Conservation (phyloP, 2,113 vertebrate species). For the Trichomycterus rosablanca region DNA sequence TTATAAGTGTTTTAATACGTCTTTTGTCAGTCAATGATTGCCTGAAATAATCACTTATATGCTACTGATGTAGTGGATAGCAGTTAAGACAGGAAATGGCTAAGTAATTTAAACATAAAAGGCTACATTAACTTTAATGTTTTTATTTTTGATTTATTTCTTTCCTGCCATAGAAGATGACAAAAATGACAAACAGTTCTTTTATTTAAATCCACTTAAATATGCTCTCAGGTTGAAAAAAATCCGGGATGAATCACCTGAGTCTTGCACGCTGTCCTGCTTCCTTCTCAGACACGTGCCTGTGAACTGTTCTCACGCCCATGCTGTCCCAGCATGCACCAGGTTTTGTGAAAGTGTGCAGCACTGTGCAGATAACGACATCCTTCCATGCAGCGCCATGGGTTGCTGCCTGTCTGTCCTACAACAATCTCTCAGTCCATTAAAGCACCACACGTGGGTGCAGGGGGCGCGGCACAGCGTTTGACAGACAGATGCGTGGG, state of each 20-base stretch:
- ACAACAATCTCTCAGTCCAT: conserved; percentile 43
- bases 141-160: conserved; percentile 19
- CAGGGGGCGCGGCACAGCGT: conserved; percentile 11
- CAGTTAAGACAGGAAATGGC: too few relatives aligned
- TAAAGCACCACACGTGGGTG: conserved; percentile 57
- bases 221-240: neutral
- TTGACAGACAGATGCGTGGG: conserved; percentile 62
- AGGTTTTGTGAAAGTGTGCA: conserved; percentile 48
- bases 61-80: too few relatives aligned
- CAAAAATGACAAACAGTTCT: neutral
- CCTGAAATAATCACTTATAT: too few relatives aligned
- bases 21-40: too few relatives aligned
- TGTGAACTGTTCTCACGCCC: conserved; percentile 61
- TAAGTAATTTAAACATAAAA: too few relatives aligned
- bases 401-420: conserved; percentile 43
- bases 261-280: conserved; percentile 1
- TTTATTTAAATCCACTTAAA: conserved; percentile 18
- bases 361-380: conserved; percentile 42
- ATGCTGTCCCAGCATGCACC: conserved; percentile 59
- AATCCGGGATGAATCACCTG: conserved; percentile 1
- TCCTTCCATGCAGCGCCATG: conserved; percentile 41
- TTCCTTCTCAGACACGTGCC: conserved; percentile 34
- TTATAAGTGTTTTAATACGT: too few relatives aligned
- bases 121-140: too few relatives aligned
- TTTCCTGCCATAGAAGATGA: neutral